These are phyloP conservation scores for Dicranocentrus wangi DNA, from an alignment of 2,888 invertebrate genomes.

Conservation along the genomic window DNA sequence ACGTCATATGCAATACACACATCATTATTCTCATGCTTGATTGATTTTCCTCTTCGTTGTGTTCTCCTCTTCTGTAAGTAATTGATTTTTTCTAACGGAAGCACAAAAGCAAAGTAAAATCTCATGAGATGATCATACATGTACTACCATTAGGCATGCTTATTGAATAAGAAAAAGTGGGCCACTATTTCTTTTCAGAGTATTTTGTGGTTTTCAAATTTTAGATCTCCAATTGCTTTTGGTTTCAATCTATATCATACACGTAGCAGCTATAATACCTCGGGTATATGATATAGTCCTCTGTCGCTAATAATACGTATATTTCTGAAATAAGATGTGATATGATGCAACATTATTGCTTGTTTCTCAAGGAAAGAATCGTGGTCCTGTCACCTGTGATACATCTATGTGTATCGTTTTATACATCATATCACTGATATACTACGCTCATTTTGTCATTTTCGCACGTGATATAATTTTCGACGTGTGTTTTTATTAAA, in stretches of 20 bases:
- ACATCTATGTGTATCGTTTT: too few species aligned
- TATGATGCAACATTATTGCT: conserved; percentile 44
- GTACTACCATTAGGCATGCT: conserved; percentile 17
- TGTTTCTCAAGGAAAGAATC: conserved; percentile 50
- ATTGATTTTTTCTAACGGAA: conserved; percentile 72
- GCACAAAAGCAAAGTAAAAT: conserved; percentile 58
- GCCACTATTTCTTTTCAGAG: conserved; percentile 56
- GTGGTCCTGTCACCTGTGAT: background rate
- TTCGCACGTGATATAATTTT: conserved; percentile 49
- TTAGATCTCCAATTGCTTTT: conserved; percentile 44
- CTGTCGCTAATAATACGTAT: background rate
- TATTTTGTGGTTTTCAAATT: conserved; percentile 60
- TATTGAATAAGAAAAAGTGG: conserved; percentile 71
- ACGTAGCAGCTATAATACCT: too few species aligned
- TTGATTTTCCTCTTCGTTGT: conserved; percentile 68
- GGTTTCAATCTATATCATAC: conserved; percentile 10
- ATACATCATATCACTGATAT: background rate
- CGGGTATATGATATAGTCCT: too few species aligned
- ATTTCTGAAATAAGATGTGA: background rate
- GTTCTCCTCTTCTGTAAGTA: conserved; percentile 58
- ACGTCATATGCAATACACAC: conserved; percentile 58
- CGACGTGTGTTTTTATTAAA: conserved; percentile 30
- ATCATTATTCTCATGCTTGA: conserved; percentile 71
- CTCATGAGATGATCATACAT: conserved; percentile 56
- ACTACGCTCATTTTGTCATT: conserved; percentile 23